These are phyloP conservation scores for Leuciscus waleckii DNA, from an alignment of 2,797 vertebrate species.

Conservation along the genomic window DNA sequence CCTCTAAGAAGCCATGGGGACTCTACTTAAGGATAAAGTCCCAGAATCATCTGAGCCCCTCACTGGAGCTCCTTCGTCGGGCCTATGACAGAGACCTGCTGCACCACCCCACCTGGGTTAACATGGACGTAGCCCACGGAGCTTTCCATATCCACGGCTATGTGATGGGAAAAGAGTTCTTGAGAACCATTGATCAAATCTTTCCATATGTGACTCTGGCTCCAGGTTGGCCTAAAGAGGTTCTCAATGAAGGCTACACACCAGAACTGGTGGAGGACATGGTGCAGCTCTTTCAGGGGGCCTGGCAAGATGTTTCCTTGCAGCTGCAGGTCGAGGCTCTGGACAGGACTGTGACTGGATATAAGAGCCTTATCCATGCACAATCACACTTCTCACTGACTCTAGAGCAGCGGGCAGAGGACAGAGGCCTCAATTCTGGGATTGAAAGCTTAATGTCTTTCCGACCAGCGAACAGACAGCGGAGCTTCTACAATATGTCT, in stretches of 20 bases:
- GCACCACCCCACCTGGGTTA: slow-evolving; percentile 78
- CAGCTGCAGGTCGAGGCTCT: slow-evolving; percentile 67
- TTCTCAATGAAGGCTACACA: slow-evolving; percentile 69
- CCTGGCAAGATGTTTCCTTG: slow-evolving; percentile 79
- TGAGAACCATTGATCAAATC: slow-evolving; percentile 70
- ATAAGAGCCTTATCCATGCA: slow-evolving; percentile 61
- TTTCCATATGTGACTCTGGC: slow-evolving; percentile 82
- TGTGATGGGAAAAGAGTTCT: slow-evolving; percentile 69
- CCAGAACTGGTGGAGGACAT: slow-evolving; percentile 71
- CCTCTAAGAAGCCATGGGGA: slow-evolving; percentile 69
- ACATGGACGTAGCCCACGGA: slow-evolving; percentile 71
- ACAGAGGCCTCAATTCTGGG: slow-evolving; percentile 42
- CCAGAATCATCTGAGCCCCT: slow-evolving; percentile 70
- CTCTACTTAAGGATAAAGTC: slow-evolving; percentile 72
- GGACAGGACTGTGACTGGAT: slow-evolving; percentile 49
- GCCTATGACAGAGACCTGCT: slow-evolving; percentile 68
- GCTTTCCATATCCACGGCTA: slow-evolving; percentile 67
- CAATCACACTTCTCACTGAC: slow-evolving; percentile 72
- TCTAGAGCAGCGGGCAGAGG: slow-evolving; percentile 58
- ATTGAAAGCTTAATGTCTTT: slow-evolving; percentile 55
- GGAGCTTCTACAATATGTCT: slow-evolving; percentile 71
- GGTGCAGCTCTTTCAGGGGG: slow-evolving; percentile 66
- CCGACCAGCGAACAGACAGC: slow-evolving; percentile 55
- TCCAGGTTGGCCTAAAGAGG: slow-evolving; percentile 73
- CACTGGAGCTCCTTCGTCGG: slow-evolving; percentile 70